Evolutionary conservation across 2,888 invertebrate species (phyloP), one percentile per base, ranked within the genome.

Genomic region (Thymelicus lineola): DNA sequence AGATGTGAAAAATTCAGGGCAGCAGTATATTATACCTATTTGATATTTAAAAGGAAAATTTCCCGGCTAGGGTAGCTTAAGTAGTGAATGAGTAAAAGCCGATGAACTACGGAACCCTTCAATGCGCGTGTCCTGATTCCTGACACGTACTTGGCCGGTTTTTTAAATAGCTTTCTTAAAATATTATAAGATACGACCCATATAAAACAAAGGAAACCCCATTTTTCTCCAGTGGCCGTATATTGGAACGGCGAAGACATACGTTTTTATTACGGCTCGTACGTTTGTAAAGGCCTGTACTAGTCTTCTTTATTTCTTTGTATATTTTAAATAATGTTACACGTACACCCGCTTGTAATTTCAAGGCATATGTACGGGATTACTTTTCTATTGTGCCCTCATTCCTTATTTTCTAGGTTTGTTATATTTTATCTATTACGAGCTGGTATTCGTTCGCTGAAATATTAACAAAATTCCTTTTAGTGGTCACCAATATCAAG

Each of bases 191-290:
- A 53, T 20, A 28, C 55, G 28, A 35, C 35, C 55, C 35, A 28
- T 28, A 46, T 61, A 61, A 62, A 62, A 58, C 38, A 62, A 62
- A 48, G 50, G n/a, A 62, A 50, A 48, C 10, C 62, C 50, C 35
- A 62, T 62, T 62, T 62, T 48, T 62, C 35, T 50, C 28, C 36
- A 62, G 48, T 62, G 50, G 35, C 62, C 62, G 48, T 62, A 62
- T 62, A 62, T 62, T 50, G 62, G 50, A 62, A 62, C 62, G 35
- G 36, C 35, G 46, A 61, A 60, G 61, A 46, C 61, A 61, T 61
- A 61, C n/a, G 46, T 61, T 61, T 61, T 48, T 61, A 61, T 61
- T 42, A 46, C 61, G 20, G 28, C 14, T 48, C 35, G 55, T 57
- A 36, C 35, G 57, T 57, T 57, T 35, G 28, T 35, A 57, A 57